Evolutionary conservation across 2,888 invertebrate species (phyloP), one percentile per base, ranked within the genome.

Genomic region (Dichetophora obliterata): DNA sequence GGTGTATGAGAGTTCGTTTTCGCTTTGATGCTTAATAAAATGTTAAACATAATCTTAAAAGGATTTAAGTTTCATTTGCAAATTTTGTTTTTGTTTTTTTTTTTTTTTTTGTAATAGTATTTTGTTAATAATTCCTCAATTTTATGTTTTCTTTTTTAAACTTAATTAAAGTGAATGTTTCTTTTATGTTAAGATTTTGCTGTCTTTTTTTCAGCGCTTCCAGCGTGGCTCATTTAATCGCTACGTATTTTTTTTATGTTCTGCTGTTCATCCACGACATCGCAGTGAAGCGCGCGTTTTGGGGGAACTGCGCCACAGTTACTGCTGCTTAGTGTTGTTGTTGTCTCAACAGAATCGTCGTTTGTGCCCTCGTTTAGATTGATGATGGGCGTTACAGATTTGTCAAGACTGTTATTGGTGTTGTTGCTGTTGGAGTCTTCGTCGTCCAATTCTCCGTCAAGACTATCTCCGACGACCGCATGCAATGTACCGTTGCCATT

Each of bases 221-320:
- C 52, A 27, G 34, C 48, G 24, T 43, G 63, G 63, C 34, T 65
- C 72, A 77, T 83, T 86, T 86, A 89, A 84, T 89, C 89, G 84
- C 84, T 88, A 82, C 88, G 86, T 80, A 88, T 83, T 80, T 89
- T 89, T 82, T 89, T 89, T 22, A 84, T 79, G 80, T 88, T 89
- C 57, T 88, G 89, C 80, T 88, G 87, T 24, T 77, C 76, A 50
- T 71, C 74, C 11, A 79, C 79, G 74, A 68, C 72, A 19, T 66
- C 78, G 77, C 84, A 85, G 52, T 84, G 82, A 71, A 86, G 79
- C 48, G 84, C 82, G 31, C 86, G 83, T 78, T 86, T 86, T 66
- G 85, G 84, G 14, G 83, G 85, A 52, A 84, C 82, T 48, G 27
- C 72, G 61, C 52, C 75, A 63, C 75, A 19, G 70, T 50, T 59